Percentiles rank a stretch among this genome's conserved stretches.
These are phyloP conservation scores for Neodon shergylaensis DNA, from an alignment of 2,113 vertebrate genomes.

Conservation along the genomic window DNA sequence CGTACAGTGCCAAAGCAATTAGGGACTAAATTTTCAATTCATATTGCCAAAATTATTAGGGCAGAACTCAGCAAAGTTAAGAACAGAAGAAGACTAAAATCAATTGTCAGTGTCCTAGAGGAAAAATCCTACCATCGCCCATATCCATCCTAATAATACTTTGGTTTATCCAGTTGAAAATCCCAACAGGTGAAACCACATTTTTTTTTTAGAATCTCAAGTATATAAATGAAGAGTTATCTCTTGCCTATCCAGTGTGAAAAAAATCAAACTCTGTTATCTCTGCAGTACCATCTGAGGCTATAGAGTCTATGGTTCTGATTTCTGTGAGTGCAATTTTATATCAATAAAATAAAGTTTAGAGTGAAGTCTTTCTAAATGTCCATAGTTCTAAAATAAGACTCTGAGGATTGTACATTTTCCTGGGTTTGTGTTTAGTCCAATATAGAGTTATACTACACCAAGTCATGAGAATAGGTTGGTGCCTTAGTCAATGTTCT, in stretches of 20 bases:
- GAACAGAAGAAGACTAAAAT: not conserved
- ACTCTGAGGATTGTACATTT: not conserved
- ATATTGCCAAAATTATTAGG: not conserved
- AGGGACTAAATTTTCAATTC: not conserved
- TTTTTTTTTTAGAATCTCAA: not conserved
- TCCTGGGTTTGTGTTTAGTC: not conserved
- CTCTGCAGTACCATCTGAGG: not conserved
- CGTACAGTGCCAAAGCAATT: not conserved
- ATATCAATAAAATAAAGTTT: not conserved
- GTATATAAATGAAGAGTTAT: not conserved
- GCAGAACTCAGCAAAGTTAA: not conserved
- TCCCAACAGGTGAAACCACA: not conserved
- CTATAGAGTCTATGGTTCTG: not conserved
- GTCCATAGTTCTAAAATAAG: not conserved
- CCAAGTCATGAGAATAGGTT: not conserved
- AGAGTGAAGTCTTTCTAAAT: not conserved
- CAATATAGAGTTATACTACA: not conserved
- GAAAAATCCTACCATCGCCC: not conserved
- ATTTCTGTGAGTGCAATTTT: not conserved
- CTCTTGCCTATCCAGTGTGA: not conserved
- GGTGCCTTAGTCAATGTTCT: not conserved
- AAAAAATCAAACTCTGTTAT: constrained; percentile 30
- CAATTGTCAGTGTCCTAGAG: not conserved
- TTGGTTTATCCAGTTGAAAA: not conserved
- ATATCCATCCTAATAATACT: not conserved